Evolutionary conservation across 1,140 invertebrate genomes (phyloP), one percentile per base, ranked within the genome.

Genomic region (Zaprionus taronus): DNA sequence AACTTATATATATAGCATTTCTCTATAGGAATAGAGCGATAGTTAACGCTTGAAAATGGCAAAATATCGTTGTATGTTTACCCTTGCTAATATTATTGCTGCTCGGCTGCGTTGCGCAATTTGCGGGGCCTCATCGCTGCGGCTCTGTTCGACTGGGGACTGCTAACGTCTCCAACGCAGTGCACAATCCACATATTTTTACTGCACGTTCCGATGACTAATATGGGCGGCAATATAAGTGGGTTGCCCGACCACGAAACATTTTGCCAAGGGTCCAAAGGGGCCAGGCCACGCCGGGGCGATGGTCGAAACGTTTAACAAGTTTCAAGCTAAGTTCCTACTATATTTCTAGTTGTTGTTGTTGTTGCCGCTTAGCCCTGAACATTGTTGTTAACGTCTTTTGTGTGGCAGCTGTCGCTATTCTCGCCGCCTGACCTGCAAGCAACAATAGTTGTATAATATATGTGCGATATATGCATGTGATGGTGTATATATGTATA

Each of bases 251-350:
- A 53, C n/a, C 41, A 44, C 1, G 2, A 47, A 41, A 41, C 72
- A 73, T 69, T 53, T 67, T 38, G 34, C 64, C 61, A 51, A 44
- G n/a, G 20, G 60, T 26, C 28, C 24, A 26, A 67, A 41, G 60
- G 57, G 51, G 7, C 34, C 41, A 41, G 57, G 61, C 53, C 53
- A 41, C 6, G 20, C 22, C 26, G 22, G 73, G 26, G 47, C 24
- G 69, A 83, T 77, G 83, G 84, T 87, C 72, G 74, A 77, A 87
- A 56, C 81, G 80, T 87, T 87, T 87, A 87, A 81, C 78, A 77
- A 65, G 72, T 67, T 34, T 15, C 38, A 49, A 26, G 20, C 57
- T 38, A 28, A 44, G 34, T 65, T 36, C 60, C 20, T 63, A 44
- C 17, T 34, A 12, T 28, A 49, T 57, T 28, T 47, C 26, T 34